A percentile compares a stretch with the other conserved stretches of the same genome.
Evolutionary conservation across 1,140 invertebrate species (phyloP).

Genomic region (Microplitis demolitor): DNA sequence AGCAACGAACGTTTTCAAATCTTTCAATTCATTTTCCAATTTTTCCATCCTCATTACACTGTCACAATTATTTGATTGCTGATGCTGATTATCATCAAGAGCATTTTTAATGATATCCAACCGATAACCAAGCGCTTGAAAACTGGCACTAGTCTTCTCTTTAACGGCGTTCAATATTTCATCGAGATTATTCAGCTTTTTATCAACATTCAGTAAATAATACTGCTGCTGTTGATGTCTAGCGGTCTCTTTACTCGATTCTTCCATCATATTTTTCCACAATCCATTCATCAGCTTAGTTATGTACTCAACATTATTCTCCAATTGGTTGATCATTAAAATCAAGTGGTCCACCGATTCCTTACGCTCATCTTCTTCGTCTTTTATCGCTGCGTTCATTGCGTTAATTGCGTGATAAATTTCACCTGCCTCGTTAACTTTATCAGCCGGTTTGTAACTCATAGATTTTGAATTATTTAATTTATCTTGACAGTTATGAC

Average conservation of each 20-base stretch:
- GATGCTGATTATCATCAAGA: slow-evolving; percentile 21
- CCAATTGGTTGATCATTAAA: slow-evolving; percentile 31
- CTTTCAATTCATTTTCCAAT: slow-evolving; percentile 45
- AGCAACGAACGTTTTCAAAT: slow-evolving; percentile 64
- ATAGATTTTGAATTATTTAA: slow-evolving; percentile 5
- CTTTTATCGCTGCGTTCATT: slow-evolving; percentile 34
- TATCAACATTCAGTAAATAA: slow-evolving; percentile 9
- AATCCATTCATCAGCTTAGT: background rate
- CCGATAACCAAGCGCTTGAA: slow-evolving; percentile 34
- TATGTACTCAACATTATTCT: slow-evolving; percentile 24
- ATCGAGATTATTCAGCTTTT: slow-evolving; percentile 34
- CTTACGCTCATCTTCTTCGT: slow-evolving; percentile 38
- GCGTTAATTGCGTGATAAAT: slow-evolving; percentile 39
- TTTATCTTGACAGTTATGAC: slow-evolving; percentile 1
- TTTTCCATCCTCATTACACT: slow-evolving; percentile 11
- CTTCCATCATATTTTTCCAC: no score
- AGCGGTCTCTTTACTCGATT: no score
- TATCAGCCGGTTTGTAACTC: slow-evolving; percentile 4
- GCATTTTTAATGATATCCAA: slow-evolving; percentile 32
- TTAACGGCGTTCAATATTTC: slow-evolving; percentile 29
- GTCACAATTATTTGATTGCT: background rate
- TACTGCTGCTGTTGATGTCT: background rate
- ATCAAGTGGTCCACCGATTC: slow-evolving; percentile 26
- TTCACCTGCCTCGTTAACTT: slow-evolving; percentile 31
- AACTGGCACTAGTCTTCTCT: slow-evolving; percentile 24